Evolutionary conservation across 2,113 vertebrate species (phyloP).

Genomic region (Cacatua alba): DNA sequence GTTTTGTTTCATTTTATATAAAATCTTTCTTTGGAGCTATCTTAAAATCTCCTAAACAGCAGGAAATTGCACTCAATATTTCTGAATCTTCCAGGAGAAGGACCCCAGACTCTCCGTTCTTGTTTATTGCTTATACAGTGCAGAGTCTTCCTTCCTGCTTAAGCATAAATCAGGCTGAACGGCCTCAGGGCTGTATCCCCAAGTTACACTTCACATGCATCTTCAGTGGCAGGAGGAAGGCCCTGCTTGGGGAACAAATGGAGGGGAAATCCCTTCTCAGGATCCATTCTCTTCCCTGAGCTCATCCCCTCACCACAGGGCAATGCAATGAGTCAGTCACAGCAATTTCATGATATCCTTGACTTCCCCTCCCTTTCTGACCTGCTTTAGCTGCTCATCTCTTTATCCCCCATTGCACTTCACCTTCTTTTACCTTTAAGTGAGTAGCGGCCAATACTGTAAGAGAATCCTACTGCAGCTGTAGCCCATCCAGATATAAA

Average conservation of each 20-base stretch:
- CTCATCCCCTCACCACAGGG: neutral
- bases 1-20: conserved; percentile 52
- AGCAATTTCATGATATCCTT: neutral
- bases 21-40: conserved; percentile 50
- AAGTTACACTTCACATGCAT: neutral
- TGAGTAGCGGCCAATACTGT: neutral
- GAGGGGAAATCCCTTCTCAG: conserved; percentile 4
- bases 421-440: conserved; percentile 58
- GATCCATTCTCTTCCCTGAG: neutral
- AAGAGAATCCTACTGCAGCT: conserved; percentile 42
- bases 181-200: neutral
- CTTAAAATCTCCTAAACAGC: conserved; percentile 49
- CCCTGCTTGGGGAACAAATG: neutral
- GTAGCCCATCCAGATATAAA: conserved; percentile 39
- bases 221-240: neutral
- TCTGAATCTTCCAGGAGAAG: conserved; percentile 35
- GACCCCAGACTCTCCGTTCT: neutral
- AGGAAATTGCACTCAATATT: conserved; percentile 66
- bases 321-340: neutral
- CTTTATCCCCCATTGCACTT: neutral
- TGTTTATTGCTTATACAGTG: conserved; percentile 18
- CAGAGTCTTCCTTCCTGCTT: conserved; percentile 1
- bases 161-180: neutral
- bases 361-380: neutral
- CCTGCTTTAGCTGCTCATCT: neutral